Evolutionary conservation across 2,888 invertebrate genomes (phyloP).

Genomic region (Volucella zonaria): DNA sequence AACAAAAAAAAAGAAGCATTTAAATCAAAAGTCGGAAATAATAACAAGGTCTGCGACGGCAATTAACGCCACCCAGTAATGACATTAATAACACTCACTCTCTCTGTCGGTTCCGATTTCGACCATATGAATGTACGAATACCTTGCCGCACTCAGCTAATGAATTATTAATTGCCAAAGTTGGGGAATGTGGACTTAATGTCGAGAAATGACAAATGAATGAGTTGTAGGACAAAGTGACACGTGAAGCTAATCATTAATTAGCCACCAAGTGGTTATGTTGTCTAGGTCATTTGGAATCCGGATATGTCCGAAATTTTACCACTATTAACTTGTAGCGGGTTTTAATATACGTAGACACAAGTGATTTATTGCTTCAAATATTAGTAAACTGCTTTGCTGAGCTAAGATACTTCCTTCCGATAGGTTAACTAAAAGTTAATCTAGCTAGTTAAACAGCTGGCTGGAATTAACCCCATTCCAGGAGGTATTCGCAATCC

Average conservation of each 20-base stretch:
- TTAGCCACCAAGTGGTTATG: neutral
- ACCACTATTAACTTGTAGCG: neutral
- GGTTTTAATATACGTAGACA: no score
- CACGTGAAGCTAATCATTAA: conserved; percentile 32
- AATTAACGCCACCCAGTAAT: conserved; percentile 33
- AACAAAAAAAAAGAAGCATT: neutral
- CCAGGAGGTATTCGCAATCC: no score
- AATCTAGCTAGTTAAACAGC: no score
- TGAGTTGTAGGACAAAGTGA: conserved; percentile 25
- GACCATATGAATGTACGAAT: no score
- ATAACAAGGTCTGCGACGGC: conserved; percentile 24
- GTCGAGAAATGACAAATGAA: conserved; percentile 30
- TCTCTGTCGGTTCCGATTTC: neutral
- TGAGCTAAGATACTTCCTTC: no score
- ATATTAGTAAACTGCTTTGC: no score
- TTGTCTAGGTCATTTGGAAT: conserved; percentile 15
- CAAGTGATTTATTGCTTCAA: no score
- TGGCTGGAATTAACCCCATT: no score
- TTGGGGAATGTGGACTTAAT: conserved; percentile 38
- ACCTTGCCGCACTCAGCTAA: conserved; percentile 20
- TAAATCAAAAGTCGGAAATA: conserved; percentile 47
- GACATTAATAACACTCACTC: conserved; percentile 25
- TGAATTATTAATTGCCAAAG: conserved; percentile 51
- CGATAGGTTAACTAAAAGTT: no score
- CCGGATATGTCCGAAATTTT: neutral